Conservation (phyloP, 2,113 vertebrate genomes). For the Sylvilagus bachmani region DNA sequence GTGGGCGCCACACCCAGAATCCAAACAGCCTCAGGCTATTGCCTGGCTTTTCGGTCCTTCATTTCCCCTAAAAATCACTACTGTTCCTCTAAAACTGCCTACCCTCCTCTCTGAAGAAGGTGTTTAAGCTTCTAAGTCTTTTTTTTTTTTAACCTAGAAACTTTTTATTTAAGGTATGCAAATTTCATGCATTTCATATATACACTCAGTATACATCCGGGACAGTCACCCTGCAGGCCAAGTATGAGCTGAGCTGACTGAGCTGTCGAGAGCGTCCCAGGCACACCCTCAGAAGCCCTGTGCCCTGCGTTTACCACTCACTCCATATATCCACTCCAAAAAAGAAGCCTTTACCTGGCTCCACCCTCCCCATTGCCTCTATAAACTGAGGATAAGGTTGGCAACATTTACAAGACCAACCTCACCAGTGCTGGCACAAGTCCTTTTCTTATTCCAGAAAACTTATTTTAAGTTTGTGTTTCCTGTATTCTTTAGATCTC, state of each 20-base stretch:
- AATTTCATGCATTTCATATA: no score
- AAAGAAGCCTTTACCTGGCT: background rate
- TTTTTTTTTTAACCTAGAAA: no score
- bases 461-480: background rate
- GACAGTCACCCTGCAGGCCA: background rate
- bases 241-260: background rate
- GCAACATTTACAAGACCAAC: background rate
- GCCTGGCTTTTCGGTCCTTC: no score
- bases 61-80: no score
- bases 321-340: background rate
- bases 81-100: no score
- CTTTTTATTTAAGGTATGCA: no score
- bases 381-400: background rate
- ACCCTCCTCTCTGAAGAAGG: no score
- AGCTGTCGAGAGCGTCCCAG: background rate
- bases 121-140: no score
- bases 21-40: no score
- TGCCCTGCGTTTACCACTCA: background rate
- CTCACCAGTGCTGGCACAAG: background rate
- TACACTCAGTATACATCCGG: no score
- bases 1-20: no score
- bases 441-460: background rate
- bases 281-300: background rate
- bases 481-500: background rate
- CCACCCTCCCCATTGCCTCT: background rate